These are phyloP conservation scores for Merluccius polli DNA, from an alignment of 2,797 vertebrate species.

Conservation along the genomic window DNA sequence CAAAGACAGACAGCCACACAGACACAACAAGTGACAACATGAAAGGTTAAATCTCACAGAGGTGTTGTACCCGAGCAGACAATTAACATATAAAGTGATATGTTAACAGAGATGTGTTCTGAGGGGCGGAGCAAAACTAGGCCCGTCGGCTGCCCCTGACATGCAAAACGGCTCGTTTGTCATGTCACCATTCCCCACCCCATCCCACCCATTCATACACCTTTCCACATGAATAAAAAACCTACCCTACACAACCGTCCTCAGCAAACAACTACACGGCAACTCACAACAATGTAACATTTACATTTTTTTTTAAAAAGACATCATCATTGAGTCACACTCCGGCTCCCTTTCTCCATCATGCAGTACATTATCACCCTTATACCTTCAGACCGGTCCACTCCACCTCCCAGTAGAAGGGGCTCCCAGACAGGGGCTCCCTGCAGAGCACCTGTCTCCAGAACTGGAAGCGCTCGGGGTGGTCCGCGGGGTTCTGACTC, in stretches of 20 bases:
- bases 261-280: no score
- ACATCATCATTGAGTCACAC: neutral
- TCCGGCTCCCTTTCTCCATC: neutral
- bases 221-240: no score
- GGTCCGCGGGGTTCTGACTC: conserved; percentile 64
- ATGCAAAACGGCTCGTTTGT: neutral
- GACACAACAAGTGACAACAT: neutral
- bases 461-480: conserved; percentile 70
- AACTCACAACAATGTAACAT: no score
- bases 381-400: conserved; percentile 71
- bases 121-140: neutral
- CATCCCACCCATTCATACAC: no score
- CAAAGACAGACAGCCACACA: neutral
- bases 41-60: neutral
- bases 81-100: neutral
- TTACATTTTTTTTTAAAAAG: no score
- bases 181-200: no score
- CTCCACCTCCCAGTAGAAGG: conserved; percentile 78
- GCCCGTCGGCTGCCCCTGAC: no score
- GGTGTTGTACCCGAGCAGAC: neutral
- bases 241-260: no score
- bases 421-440: conserved; percentile 68
- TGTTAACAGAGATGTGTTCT: neutral
- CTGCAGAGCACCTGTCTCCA: conserved; percentile 77
- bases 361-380: neutral